Evolutionary conservation across 2,797 vertebrate genomes (phyloP), one percentile per base, ranked within the genome.

Genomic region (Scleropages formosus): DNA sequence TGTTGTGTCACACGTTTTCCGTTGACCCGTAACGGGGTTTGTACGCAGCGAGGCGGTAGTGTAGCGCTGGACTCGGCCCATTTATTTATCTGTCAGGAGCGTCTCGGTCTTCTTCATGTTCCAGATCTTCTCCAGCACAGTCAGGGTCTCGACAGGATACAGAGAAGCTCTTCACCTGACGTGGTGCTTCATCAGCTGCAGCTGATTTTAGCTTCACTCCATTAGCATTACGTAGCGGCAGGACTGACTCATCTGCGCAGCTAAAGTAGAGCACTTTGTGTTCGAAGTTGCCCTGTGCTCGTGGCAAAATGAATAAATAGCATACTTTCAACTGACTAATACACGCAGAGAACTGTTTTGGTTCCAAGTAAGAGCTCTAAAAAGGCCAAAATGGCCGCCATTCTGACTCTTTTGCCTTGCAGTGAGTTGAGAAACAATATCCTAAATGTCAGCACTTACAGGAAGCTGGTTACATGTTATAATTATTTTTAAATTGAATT

Each of bases 181-280:
- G 15, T 8, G 8, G 13, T 1, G 24, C 10, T 4, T 22, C 13
- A 8, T 56, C 49, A 24, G 46, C 66, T 49, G 9, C 16, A 0
- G 15, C 10, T 8, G 15, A 31, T 31, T 64, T 74, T n/a, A 26
- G 24, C 73, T 4, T 15, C 26, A 26, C 10, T 70, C 22, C 24
- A 44, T 65, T 74, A 66, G 62, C 47, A 11, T 65, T 74, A 47
- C 7, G 12, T 26, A 11, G 39, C n/a, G 53, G 46, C 63, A 66
- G 62, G 73, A 47, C 20, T 4, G 27, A 66, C 53, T 75, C 49
- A 75, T 75, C 8, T 56, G 73, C 26, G 75, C 47, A 46, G 61
- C 73, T 53, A 56, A 39, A 15, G 47, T 31, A 26, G 62, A 44
- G 63, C n/a, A 0, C 66, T 67, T 75, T 58, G 58, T 31, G 13